These are phyloP conservation scores for Cenopis cana DNA, from an alignment of 2,888 invertebrate genomes.

Conservation along the genomic window DNA sequence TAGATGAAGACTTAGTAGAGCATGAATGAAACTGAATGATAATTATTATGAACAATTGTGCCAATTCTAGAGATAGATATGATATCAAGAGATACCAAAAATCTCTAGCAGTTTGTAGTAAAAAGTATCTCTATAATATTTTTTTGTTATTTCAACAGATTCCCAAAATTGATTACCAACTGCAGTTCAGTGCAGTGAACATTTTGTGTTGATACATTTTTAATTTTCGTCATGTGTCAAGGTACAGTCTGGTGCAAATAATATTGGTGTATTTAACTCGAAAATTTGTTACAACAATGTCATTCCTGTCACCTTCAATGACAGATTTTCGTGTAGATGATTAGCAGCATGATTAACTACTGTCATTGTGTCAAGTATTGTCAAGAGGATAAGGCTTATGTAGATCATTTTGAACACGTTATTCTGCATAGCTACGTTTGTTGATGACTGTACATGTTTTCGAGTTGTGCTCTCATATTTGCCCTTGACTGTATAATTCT, in stretches of 20 bases:
- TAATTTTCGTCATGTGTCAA: neutral
- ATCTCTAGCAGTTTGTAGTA: too few species aligned
- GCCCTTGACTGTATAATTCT: neutral
- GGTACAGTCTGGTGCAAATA: neutral
- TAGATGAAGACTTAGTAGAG: neutral
- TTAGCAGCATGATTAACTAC: too few species aligned
- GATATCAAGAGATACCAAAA: too few species aligned
- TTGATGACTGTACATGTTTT: neutral
- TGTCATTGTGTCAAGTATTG: too few species aligned
- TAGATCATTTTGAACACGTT: neutral
- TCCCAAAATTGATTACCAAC: too few species aligned
- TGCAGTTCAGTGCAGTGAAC: too few species aligned
- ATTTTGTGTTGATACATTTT: neutral
- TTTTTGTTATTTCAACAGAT: too few species aligned
- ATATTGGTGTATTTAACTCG: neutral
- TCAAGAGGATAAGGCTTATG: too few species aligned
- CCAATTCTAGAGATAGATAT: too few species aligned
- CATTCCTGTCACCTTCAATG: neutral
- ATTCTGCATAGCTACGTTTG: too few species aligned
- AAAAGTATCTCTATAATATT: too few species aligned
- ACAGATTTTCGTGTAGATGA: neutral
- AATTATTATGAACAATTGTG: too few species aligned
- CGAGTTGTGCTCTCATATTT: neutral
- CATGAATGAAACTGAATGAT: neutral
- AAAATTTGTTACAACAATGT: neutral